A percentile compares a stretch with the other conserved stretches of the same genome.
Conservation (phyloP, 2,797 vertebrate genomes). For the Cetoscarus ocellatus region DNA sequence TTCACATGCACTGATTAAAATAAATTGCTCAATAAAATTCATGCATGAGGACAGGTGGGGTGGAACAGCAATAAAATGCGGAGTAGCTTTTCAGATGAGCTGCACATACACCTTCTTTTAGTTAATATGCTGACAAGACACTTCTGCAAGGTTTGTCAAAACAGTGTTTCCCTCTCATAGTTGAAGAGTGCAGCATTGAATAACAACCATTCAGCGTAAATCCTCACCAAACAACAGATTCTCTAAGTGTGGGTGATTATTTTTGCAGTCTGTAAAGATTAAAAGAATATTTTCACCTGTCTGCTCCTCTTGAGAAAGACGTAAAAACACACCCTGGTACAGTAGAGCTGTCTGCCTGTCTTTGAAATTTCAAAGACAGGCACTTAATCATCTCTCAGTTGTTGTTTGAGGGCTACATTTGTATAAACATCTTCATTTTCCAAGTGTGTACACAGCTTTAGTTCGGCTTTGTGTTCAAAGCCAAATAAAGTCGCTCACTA, state of each 20-base stretch:
- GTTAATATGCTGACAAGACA: slow-evolving; percentile 47
- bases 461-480: slow-evolving; percentile 24
- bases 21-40: slow-evolving; percentile 39
- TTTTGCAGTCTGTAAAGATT: slow-evolving; percentile 13
- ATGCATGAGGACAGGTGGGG: slow-evolving; percentile 5
- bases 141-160: slow-evolving; percentile 41
- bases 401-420: slow-evolving; percentile 25
- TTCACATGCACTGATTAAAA: slow-evolving; percentile 49
- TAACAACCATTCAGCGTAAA: slow-evolving; percentile 8
- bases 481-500: slow-evolving; percentile 28
- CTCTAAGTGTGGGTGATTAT: slow-evolving; percentile 8
- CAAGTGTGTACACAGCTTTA: slow-evolving; percentile 12
- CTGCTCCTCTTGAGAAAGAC: slow-evolving; percentile 1
- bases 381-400: slow-evolving; percentile 16
- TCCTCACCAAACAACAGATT: slow-evolving; percentile 5
- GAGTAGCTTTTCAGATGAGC: slow-evolving; percentile 32
- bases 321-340: background rate
- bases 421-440: slow-evolving; percentile 6
- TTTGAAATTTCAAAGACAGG: slow-evolving; percentile 10
- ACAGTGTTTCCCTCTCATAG: slow-evolving; percentile 31
- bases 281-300: background rate
- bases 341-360: background rate
- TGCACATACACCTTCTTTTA: slow-evolving; percentile 28
- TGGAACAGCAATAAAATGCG: slow-evolving; percentile 36
- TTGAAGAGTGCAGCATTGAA: slow-evolving; percentile 7